Evolutionary conservation across 2,797 vertebrate genomes (phyloP).

Genomic region (Pitangus sulphuratus): DNA sequence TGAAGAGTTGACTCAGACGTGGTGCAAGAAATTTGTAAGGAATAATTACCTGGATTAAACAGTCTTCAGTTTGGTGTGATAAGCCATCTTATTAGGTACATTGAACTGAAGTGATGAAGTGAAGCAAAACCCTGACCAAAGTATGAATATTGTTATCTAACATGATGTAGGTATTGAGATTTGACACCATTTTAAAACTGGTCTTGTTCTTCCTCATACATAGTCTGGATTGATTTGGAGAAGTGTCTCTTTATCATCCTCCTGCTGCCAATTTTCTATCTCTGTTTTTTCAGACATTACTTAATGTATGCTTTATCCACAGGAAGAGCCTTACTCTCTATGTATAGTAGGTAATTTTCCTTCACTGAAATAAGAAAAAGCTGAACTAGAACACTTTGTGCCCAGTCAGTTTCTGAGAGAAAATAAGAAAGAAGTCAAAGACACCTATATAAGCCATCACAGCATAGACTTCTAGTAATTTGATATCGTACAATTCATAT

Average conservation of each 20-base stretch:
- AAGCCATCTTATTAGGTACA: not conserved
- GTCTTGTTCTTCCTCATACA: accelerated
- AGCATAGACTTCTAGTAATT: not conserved
- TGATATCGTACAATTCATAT: not conserved
- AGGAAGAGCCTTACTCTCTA: not conserved
- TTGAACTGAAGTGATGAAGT: not conserved
- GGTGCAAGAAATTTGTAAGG: not conserved
- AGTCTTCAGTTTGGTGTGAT: not conserved
- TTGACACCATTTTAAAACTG: not conserved
- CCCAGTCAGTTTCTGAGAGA: not conserved
- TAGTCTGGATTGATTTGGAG: not conserved
- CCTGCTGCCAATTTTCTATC: not conserved
- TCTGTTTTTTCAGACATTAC: not conserved
- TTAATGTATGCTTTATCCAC: not conserved
- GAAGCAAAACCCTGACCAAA: not conserved
- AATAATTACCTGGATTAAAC: not conserved
- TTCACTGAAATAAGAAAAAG: not conserved
- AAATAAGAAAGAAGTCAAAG: not conserved
- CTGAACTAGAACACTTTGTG: not conserved
- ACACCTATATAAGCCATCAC: not conserved
- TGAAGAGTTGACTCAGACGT: not conserved
- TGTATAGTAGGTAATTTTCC: not conserved
- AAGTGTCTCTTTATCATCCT: not conserved
- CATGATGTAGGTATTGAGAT: not conserved
- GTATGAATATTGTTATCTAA: not conserved